Conservation (phyloP, 2,888 invertebrate genomes). For the Drosophila nr. perissopoda region DNA sequence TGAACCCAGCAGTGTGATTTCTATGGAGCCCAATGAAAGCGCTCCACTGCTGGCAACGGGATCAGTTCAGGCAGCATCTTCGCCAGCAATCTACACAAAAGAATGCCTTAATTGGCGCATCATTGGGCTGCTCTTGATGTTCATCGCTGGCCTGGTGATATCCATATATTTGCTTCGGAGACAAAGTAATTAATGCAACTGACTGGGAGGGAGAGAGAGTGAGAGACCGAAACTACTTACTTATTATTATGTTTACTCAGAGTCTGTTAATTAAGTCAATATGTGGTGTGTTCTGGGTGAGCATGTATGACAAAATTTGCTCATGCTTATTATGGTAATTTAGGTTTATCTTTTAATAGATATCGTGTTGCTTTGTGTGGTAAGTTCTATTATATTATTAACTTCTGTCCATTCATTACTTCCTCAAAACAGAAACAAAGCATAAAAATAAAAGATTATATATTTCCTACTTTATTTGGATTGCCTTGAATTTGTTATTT, state of each 20-base stretch:
- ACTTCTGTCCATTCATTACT: neutral
- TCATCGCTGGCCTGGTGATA: constrained; percentile 67
- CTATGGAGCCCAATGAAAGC: constrained; percentile 34
- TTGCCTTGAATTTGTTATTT: constrained; percentile 7
- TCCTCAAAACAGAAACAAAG: neutral
- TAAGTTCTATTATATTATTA: neutral
- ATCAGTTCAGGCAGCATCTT: constrained; percentile 2
- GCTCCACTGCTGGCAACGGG: constrained; percentile 31
- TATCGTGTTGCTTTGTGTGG: neutral
- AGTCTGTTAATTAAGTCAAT: constrained; percentile 25
- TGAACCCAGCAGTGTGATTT: constrained; percentile 9
- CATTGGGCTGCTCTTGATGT: constrained; percentile 67
- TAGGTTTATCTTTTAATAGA: constrained; percentile 18
- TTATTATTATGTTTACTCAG: constrained; percentile 4
- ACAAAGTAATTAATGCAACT: constrained; percentile 76
- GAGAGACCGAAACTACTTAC: neutral
- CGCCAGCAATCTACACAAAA: constrained; percentile 27
- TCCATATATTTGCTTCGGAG: constrained; percentile 79
- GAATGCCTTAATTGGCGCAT: constrained; percentile 70
- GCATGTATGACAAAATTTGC: neutral
- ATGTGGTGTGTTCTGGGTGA: constrained; percentile 7
- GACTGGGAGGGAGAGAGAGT: neutral
- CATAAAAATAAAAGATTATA: neutral
- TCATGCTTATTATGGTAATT: neutral
- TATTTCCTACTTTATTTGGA: neutral